These are phyloP conservation scores for Cryptoblepharus egeriae DNA, from an alignment of 2,797 vertebrate genomes.

Conservation along the genomic window DNA sequence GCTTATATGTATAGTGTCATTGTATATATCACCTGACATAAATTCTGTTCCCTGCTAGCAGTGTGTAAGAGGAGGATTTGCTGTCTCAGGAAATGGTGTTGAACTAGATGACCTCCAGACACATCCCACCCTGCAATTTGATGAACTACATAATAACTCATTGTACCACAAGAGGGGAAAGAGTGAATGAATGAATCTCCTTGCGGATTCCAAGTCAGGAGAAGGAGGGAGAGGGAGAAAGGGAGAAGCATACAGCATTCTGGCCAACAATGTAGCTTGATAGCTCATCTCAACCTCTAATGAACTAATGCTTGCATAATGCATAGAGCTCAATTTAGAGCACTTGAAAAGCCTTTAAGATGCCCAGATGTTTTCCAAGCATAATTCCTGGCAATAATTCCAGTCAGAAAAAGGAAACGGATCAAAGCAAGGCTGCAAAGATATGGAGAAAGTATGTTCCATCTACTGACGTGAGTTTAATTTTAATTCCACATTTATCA, in stretches of 20 bases:
- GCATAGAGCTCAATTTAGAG: constrained; percentile 60
- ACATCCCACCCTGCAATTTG: not conserved
- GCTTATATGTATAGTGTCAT: too few relatives aligned
- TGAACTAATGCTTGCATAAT: constrained; percentile 58
- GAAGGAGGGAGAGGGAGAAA: not conserved
- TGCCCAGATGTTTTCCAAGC: constrained; percentile 49
- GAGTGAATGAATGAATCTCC: constrained; percentile 55
- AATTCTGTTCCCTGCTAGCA: too few relatives aligned
- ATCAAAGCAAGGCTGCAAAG: constrained; percentile 27
- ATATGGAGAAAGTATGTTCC: not conserved
- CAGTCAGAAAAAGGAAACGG: constrained; percentile 30
- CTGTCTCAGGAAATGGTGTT: not conserved
- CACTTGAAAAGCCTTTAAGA: constrained; percentile 62
- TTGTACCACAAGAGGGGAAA: constrained; percentile 62
- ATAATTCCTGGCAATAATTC: constrained; percentile 51
- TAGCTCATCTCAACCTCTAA: constrained; percentile 56
- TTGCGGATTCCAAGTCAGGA: constrained; percentile 60
- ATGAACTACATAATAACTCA: constrained; percentile 9
- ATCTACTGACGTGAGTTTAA: not conserved
- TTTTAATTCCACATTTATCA: constrained; percentile 26
- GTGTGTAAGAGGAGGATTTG: too few relatives aligned
- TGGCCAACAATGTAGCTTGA: constrained; percentile 67
- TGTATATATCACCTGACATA: not conserved
- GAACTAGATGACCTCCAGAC: not conserved
- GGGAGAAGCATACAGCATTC: constrained; percentile 55